A percentile compares a stretch with the other conserved stretches of the same genome.
Conservation (phyloP, 2,113 vertebrate genomes). For the Aramus guarauna region DNA sequence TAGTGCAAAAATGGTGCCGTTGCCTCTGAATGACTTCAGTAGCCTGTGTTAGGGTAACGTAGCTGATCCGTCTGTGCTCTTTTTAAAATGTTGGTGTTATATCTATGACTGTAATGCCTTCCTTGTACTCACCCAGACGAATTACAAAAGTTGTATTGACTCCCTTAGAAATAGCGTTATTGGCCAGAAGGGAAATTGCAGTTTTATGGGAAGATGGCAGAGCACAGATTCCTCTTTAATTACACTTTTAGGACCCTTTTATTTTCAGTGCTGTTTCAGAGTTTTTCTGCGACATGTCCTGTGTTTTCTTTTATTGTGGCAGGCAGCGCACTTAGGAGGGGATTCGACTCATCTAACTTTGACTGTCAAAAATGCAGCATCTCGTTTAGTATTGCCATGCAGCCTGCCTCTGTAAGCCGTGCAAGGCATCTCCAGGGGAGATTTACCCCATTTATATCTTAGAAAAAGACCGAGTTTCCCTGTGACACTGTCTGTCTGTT, state of each 20-base stretch:
- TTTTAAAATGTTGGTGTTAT: not conserved
- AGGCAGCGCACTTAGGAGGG: not conserved
- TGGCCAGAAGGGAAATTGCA: not conserved
- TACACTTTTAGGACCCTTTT: not conserved
- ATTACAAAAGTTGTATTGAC: not conserved
- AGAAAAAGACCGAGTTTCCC: not conserved
- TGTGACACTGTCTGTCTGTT: not conserved
- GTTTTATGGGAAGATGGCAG: not conserved
- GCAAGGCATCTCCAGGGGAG: not conserved
- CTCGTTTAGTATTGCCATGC: not conserved
- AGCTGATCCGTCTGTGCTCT: not conserved
- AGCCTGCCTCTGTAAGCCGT: not conserved
- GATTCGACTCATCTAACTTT: not conserved
- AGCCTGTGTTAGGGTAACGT: not conserved
- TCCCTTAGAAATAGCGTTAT: not conserved
- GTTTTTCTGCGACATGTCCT: not conserved
- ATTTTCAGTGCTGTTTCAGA: not conserved
- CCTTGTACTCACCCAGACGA: not conserved
- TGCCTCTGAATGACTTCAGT: not conserved
- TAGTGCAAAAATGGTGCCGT: not conserved
- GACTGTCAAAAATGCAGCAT: not conserved
- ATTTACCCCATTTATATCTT: not conserved
- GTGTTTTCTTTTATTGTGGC: not conserved
- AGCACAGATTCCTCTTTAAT: not conserved
- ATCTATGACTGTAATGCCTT: not conserved